Base-by-base conservation (phyloP, 2,113 vertebrate genomes). In the Amblyopsis rosae region DNA sequence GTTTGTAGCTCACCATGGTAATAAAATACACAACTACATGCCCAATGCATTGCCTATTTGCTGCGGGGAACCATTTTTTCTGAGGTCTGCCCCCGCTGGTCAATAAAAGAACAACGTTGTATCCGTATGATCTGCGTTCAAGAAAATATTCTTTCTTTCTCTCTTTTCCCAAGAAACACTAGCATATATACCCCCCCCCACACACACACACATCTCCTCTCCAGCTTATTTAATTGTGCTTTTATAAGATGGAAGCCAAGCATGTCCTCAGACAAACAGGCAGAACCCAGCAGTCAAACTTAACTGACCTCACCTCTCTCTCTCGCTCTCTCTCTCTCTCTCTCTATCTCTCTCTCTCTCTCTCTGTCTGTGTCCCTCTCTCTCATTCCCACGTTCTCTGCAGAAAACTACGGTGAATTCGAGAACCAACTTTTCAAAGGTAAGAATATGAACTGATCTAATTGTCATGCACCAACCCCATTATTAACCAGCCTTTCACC, bases 401-500 rank as follows among this genome's bases (percentile, higher is more conserved):
- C 86, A 93, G 93, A 93, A 53, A 91, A 67, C 81, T 88, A 90
- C 70, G 81, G 90, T 63, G 92, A 92, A 78, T 93, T 92, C 60
- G 93, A 94, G 81, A 93, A 94, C 87, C 92, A 92, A 67, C 92
- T 94, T 69, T 94, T 94, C 62, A 94, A 93, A 92, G 93, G 93
- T 93, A 89, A 72, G 4, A 41, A 9, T 19, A 82, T 53, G 48
- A 66, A 26, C 19, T 16, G 17, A 56, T 15, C 49, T 4, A 0
- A 9, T 41, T 41, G 35, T 41, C 35, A 5, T 41, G 7, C 35
- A 41, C 7, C 35, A 41, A 41, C 4, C 4, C 35, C 35, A 5
- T 41, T 26, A 26, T 26, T 26, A 26, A 1, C 26, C 26, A 2
- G 3, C 26, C 26, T 26, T 26, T 26, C 26, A 26, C 26, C 26